Percentiles rank a stretch among this genome's conserved stretches.
Evolutionary conservation across 2,797 vertebrate species (phyloP).

Genomic region (Nyctalus aviator): DNA sequence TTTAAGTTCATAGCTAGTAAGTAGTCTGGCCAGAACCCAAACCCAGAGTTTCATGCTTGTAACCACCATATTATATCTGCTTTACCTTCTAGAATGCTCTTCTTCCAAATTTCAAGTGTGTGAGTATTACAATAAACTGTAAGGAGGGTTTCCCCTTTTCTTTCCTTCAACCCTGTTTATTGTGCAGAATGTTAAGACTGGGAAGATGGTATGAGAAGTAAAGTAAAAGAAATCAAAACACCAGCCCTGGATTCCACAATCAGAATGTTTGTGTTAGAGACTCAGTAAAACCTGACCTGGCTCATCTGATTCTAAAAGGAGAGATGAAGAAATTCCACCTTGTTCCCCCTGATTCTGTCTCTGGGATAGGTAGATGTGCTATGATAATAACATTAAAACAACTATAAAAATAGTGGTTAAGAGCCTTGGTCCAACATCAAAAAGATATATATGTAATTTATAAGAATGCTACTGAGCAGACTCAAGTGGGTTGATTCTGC

Average conservation of each 20-base stretch:
- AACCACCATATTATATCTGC: neutral
- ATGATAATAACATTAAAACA: neutral
- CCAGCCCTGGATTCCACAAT: neutral
- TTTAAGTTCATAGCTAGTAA: neutral
- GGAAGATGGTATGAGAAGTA: neutral
- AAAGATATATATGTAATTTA: neutral
- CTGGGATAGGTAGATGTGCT: neutral
- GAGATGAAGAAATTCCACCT: neutral
- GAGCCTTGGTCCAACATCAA: neutral
- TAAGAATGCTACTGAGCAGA: neutral
- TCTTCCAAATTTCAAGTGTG: neutral
- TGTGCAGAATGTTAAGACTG: neutral
- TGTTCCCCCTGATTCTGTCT: neutral
- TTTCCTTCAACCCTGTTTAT: neutral
- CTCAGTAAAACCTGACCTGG: neutral
- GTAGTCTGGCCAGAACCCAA: neutral
- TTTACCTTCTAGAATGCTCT: neutral
- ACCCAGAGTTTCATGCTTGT: neutral
- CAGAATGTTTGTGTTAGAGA: neutral
- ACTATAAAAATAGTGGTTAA: neutral
- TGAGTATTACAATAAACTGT: neutral
- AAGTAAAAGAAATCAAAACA: neutral
- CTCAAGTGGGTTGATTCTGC: neutral
- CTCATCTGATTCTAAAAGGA: neutral
- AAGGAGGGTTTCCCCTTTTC: neutral